Conservation (phyloP, 1,140 invertebrate species). For the Cecropterus lyciades region DNA sequence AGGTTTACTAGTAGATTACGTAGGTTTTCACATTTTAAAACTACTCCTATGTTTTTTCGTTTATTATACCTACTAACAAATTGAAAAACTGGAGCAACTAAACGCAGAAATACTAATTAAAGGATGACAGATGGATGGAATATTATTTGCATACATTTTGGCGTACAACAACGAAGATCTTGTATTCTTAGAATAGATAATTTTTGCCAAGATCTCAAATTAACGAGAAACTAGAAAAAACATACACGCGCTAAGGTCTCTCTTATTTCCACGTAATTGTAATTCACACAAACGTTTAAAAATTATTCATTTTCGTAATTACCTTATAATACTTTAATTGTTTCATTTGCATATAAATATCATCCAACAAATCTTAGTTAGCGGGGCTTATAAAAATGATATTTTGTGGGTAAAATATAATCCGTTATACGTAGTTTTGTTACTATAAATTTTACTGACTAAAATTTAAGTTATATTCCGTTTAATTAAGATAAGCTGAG, state of each 20-base stretch:
- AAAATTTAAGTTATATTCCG: slow-evolving; percentile 18
- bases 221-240: slow-evolving; percentile 3
- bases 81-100: too few species aligned
- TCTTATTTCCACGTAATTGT: slow-evolving; percentile 12
- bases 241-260: not conserved
- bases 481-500: slow-evolving; percentile 24
- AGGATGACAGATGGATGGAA: too few species aligned
- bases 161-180: not conserved
- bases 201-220: not conserved
- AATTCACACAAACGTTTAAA: slow-evolving; percentile 35
- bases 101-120: too few species aligned
- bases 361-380: slow-evolving; percentile 24
- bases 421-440: slow-evolving; percentile 15
- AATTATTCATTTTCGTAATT: slow-evolving; percentile 30
- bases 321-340: slow-evolving; percentile 35
- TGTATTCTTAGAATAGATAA: not conserved
- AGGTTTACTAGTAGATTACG: too few species aligned
- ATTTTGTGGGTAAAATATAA: slow-evolving; percentile 32
- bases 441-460: slow-evolving; percentile 12
- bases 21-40: too few species aligned
- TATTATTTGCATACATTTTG: not conserved
- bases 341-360: slow-evolving; percentile 32
- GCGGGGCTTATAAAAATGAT: slow-evolving; percentile 20
- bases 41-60: too few species aligned
- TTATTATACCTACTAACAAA: too few species aligned